Evolutionary conservation across 2,113 vertebrate genomes (phyloP), one percentile per base, ranked within the genome.

Genomic region (Saguinus imperator): DNA sequence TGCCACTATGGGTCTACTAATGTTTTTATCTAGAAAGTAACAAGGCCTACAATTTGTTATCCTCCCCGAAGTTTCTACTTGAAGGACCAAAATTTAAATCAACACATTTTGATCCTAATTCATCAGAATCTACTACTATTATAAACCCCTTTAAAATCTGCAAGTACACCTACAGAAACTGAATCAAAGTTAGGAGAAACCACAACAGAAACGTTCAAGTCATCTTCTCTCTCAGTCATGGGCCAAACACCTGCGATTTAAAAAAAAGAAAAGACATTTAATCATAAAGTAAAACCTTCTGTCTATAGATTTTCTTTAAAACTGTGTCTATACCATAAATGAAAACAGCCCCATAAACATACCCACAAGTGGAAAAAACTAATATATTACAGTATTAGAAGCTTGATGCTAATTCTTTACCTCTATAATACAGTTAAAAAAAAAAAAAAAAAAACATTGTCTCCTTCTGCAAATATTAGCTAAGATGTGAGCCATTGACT

Each of bases 141-240:
- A 76, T 43, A 29, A 91, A 66, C 43, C 48, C 70, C 87, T 66
- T 83, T 29, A 61, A 95, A 43, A 50, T 20, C 45, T 68, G 29
- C 29, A 35, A 73, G 91, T 80, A 57, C 80, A 98, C 98, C 66
- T 99, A 99, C 99, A 98, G 99, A 99, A 75, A 99, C 98, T 32
- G 97, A 98, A 97, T 99, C 99, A 97, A 99, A 98, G 94, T 94
- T 96, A 6, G 99, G 80, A 6, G 98, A 99, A 94, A 99, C 99
- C 6, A 95, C 23, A 11, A 98, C 98, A 40, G 97, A 98, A 75
- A 99, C 94, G 35, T 77, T 98, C 89, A 99, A 77, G 88, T 99
- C 99, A 93, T 99, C 99, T 87, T 98, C 98, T 37, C 97, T 97
- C 73, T 99, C 99, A 5, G 98, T 95, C 96, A 98, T 98, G 70